A percentile compares a stretch with the other conserved stretches of the same genome.
These are phyloP conservation scores for Danio aesculapii DNA, from an alignment of 2,797 vertebrate genomes.

Conservation along the genomic window DNA sequence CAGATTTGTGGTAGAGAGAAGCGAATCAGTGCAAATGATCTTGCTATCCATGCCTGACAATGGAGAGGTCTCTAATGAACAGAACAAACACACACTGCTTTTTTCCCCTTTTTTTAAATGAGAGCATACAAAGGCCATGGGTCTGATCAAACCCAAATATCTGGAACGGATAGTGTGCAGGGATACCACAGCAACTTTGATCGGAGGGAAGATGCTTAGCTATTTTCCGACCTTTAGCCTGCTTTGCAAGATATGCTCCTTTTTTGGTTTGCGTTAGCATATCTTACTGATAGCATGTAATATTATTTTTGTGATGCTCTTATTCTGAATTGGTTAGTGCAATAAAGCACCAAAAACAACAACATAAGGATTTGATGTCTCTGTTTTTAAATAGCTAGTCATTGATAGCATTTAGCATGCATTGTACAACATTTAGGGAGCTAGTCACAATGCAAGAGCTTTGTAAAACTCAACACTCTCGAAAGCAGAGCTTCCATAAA, in stretches of 20 bases:
- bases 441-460: constrained; percentile 29
- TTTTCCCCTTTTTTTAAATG: constrained; percentile 63
- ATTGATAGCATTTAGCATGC: constrained; percentile 39
- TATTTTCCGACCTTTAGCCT: constrained; percentile 38
- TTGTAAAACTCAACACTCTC: constrained; percentile 18
- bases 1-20: constrained; percentile 58
- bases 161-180: constrained; percentile 59
- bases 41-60: constrained; percentile 66
- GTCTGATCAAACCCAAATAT: constrained; percentile 67
- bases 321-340: not conserved
- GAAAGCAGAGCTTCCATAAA: constrained; percentile 21
- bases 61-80: constrained; percentile 68
- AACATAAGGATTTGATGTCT: not conserved
- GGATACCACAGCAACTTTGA: constrained; percentile 48
- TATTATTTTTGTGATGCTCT: not conserved
- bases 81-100: constrained; percentile 68
- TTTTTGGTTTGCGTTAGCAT: not conserved
- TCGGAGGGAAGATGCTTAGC: constrained; percentile 47
- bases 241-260: constrained; percentile 1
- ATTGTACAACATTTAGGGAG: constrained; percentile 9
- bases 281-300: not conserved
- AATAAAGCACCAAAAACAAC: not conserved
- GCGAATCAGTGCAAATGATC: constrained; percentile 68
- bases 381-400: not conserved
- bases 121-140: constrained; percentile 65